Evolutionary conservation across 1,140 invertebrate genomes (phyloP).

Genomic region (Drosophila lini): DNA sequence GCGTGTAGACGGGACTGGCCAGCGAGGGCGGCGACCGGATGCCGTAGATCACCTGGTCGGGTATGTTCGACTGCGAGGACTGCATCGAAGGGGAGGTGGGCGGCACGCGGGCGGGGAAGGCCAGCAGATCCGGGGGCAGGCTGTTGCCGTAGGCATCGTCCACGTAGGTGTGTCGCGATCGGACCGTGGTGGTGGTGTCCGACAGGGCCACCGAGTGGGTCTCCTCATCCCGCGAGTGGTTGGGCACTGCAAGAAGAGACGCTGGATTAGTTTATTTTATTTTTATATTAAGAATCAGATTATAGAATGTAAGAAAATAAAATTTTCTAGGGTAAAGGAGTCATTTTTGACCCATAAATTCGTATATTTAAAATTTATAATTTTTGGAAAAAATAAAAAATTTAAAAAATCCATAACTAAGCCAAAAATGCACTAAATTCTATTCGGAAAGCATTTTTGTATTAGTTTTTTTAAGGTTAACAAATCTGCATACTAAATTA

Average conservation of each 20-base stretch:
- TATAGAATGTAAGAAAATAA: no score
- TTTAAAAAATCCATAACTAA: no score
- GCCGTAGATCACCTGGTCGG: constrained; percentile 85
- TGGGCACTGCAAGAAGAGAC: constrained; percentile 76
- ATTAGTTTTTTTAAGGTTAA: no score
- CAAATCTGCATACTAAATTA: no score
- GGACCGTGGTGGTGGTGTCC: constrained; percentile 75
- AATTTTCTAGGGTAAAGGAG: no score
- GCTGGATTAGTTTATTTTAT: neutral
- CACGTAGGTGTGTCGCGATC: constrained; percentile 77
- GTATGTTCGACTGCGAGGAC: constrained; percentile 91
- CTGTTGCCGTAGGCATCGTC: constrained; percentile 80
- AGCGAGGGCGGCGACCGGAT: constrained; percentile 76
- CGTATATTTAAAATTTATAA: no score
- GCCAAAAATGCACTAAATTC: no score
- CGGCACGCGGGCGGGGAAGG: constrained; percentile 88
- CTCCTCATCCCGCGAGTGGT: constrained; percentile 86
- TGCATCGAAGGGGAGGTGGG: constrained; percentile 89
- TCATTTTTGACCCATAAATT: neutral
- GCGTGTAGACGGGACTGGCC: constrained; percentile 82
- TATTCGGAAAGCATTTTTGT: no score
- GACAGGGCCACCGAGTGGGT: constrained; percentile 87
- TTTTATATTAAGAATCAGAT: no score
- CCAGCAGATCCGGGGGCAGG: constrained; percentile 91
- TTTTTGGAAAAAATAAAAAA: no score